A percentile compares a stretch with the other conserved stretches of the same genome.
These are phyloP conservation scores for Mola mola DNA, from an alignment of 2,113 vertebrate species.

Conservation along the genomic window DNA sequence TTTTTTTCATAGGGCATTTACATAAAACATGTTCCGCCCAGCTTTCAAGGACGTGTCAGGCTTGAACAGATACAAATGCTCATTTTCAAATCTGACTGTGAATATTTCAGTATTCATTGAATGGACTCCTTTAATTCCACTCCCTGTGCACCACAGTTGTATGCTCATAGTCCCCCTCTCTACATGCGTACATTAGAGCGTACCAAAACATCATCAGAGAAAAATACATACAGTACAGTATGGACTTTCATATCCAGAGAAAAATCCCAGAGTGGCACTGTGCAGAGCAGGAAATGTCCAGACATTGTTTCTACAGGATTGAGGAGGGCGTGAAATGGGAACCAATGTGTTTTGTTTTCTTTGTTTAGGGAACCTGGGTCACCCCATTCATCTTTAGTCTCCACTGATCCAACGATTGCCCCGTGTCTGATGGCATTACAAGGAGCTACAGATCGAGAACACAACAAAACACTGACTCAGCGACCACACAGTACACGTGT, in stretches of 20 bases:
- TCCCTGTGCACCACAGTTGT: slow-evolving; percentile 22
- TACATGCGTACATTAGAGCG: slow-evolving; percentile 34
- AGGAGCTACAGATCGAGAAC: slow-evolving; percentile 60
- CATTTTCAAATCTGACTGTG: slow-evolving; percentile 44
- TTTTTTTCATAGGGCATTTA: slow-evolving; percentile 1
- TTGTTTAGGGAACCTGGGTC: slow-evolving; percentile 74
- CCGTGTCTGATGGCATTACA: slow-evolving; percentile 54
- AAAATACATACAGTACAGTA: slow-evolving; percentile 61
- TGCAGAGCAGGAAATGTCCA: slow-evolving; percentile 49
- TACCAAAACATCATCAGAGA: slow-evolving; percentile 32
- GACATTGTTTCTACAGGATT: slow-evolving; percentile 33
- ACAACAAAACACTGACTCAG: slow-evolving; percentile 67
- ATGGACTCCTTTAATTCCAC: slow-evolving; percentile 1
- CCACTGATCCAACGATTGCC: slow-evolving; percentile 44
- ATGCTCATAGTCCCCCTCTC: slow-evolving; percentile 17
- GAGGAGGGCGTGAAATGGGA: slow-evolving; percentile 45
- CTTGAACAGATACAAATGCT: slow-evolving; percentile 34
- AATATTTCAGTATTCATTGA: slow-evolving; percentile 26
- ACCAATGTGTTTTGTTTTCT: slow-evolving; percentile 31
- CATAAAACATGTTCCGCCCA: background rate
- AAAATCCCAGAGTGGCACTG: slow-evolving; percentile 48
- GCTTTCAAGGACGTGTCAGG: slow-evolving; percentile 17
- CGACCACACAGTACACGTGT: slow-evolving; percentile 70
- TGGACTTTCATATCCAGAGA: slow-evolving; percentile 46
- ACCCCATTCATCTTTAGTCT: slow-evolving; percentile 69